Conservation (phyloP, 2,888 invertebrate species). For the Netelia virgata region DNA sequence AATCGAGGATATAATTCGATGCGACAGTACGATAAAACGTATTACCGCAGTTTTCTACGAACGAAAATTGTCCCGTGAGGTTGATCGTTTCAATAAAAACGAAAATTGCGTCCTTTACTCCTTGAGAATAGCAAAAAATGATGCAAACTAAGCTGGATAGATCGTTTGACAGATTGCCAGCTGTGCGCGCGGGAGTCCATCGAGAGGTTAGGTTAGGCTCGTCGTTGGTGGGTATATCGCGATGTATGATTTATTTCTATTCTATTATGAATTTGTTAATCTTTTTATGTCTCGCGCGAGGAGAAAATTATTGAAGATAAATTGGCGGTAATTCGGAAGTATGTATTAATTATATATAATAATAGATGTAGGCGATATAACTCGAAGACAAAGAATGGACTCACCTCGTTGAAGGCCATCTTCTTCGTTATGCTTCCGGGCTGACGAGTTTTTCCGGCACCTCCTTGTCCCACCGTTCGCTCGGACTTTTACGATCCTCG, state of each 20-base stretch:
- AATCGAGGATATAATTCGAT: slow-evolving; percentile 32
- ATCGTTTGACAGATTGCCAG: slow-evolving; percentile 80
- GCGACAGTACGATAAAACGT: not conserved
- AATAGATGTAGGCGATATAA: not conserved
- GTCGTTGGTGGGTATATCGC: not conserved
- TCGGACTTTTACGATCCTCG: slow-evolving; percentile 60
- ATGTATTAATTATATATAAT: not conserved
- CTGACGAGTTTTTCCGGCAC: slow-evolving; percentile 81
- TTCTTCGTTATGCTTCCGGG: slow-evolving; percentile 83
- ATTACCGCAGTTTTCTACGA: not conserved
- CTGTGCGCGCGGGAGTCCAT: slow-evolving; percentile 76
- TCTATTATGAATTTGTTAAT: not conserved
- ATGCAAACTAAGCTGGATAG: slow-evolving; percentile 5
- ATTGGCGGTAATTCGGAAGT: not conserved
- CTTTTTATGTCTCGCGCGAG: not conserved
- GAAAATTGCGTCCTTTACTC: not conserved
- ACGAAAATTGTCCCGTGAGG: not conserved
- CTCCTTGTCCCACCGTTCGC: slow-evolving; percentile 82
- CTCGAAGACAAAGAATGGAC: slow-evolving; percentile 76
- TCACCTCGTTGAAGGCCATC: slow-evolving; percentile 93
- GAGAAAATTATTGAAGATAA: not conserved
- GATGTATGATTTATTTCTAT: not conserved
- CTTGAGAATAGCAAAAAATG: not conserved
- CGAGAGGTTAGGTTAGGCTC: slow-evolving; percentile 79
- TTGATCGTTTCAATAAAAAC: no score